These are phyloP conservation scores for Chloroclysta siterata DNA, from an alignment of 2,888 invertebrate genomes.

Conservation along the genomic window DNA sequence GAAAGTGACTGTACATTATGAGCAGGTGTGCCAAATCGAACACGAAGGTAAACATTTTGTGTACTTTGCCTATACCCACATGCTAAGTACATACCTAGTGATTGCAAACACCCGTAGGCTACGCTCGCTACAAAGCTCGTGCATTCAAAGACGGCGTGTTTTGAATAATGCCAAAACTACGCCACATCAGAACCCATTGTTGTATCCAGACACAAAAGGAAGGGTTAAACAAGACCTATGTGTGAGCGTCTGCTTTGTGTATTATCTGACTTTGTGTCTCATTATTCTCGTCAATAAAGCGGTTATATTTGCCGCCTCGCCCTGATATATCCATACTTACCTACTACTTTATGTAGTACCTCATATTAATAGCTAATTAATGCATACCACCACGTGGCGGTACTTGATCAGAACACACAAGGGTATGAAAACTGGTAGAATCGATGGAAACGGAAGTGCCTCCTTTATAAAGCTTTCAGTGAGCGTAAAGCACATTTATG, in stretches of 20 bases:
- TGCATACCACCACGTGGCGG: too few species aligned
- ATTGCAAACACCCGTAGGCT: constrained; percentile 33
- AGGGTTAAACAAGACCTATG: constrained; percentile 6
- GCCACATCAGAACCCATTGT: constrained; percentile 18
- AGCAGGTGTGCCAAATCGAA: constrained; percentile 56
- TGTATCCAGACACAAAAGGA: constrained; percentile 14
- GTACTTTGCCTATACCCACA: neutral
- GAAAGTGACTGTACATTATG: constrained; percentile 34
- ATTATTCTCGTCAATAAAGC: constrained; percentile 1
- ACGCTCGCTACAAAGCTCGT: constrained; percentile 8
- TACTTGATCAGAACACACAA: too few species aligned
- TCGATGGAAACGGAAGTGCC: too few species aligned
- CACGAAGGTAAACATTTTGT: constrained; percentile 53
- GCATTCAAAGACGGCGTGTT: constrained; percentile 26
- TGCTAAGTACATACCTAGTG: constrained; percentile 9
- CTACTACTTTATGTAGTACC: too few species aligned
- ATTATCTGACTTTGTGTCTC: constrained; percentile 9
- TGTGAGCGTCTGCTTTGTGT: constrained; percentile 11
- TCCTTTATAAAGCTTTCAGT: too few species aligned
- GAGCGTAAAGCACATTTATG: too few species aligned
- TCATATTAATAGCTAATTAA: too few species aligned
- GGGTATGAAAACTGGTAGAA: too few species aligned
- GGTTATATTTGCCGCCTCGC: neutral
- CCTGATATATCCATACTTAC: too few species aligned
- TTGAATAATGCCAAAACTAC: constrained; percentile 31